phyloP scores from a whole-genome alignment of 2,888 invertebrate genomes.

The Coremacera marginata region DNA sequence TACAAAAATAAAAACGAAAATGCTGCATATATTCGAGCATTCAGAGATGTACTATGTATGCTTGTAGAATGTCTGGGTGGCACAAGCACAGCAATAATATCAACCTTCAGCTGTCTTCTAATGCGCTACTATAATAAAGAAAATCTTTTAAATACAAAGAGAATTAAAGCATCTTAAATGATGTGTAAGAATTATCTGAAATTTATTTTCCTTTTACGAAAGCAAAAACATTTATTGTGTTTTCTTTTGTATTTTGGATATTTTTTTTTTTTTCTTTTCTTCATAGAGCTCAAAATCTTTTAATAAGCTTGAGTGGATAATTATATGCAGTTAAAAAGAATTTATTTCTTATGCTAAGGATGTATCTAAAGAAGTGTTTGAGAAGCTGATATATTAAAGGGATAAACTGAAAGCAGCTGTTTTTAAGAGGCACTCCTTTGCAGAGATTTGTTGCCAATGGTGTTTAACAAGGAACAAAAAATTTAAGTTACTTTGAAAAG shows the following conservation, averaged over 20 bases:
- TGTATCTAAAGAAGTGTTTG: too few species aligned
- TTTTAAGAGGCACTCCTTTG: too few species aligned
- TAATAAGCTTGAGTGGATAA: not conserved
- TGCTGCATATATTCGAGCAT: not conserved
- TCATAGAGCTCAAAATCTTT: not conserved
- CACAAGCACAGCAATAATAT: too few species aligned
- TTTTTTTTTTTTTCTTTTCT: not conserved
- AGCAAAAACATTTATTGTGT: too few species aligned
- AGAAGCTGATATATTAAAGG: too few species aligned
- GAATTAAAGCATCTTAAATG: conserved; percentile 13
- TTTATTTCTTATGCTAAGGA: too few species aligned
- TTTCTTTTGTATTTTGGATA: not conserved
- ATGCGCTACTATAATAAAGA: not conserved
- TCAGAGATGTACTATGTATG: not conserved
- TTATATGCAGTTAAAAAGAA: not conserved
- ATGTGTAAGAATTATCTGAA: conserved; percentile 3
- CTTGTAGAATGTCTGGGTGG: not conserved
- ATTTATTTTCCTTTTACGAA: not conserved
- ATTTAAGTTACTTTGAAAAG: too few species aligned
- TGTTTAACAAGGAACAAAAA: too few species aligned
- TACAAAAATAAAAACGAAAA: not conserved
- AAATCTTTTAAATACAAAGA: not conserved
- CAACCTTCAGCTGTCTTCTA: too few species aligned
- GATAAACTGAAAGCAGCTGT: too few species aligned
- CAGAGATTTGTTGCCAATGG: too few species aligned